These are phyloP conservation scores for Meliscaeva auricollis DNA, from an alignment of 2,888 invertebrate species.

Conservation along the genomic window DNA sequence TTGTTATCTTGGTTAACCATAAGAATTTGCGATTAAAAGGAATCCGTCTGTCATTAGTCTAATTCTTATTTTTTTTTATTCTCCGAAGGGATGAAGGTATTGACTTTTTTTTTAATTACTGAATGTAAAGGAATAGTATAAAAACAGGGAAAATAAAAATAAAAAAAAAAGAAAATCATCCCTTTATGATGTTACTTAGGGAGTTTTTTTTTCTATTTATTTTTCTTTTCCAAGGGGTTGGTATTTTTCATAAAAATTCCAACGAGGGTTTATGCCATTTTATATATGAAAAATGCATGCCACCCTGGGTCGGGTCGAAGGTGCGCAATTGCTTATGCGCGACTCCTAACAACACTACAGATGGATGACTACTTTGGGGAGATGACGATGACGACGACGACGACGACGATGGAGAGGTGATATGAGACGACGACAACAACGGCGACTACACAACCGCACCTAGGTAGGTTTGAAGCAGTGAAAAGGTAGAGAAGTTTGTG, in stretches of 20 bases:
- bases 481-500: slow-evolving; percentile 60
- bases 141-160: slow-evolving; percentile 14
- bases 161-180: slow-evolving; percentile 8
- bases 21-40: slow-evolving; percentile 28
- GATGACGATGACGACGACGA: slow-evolving; percentile 23
- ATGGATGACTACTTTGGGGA: slow-evolving; percentile 15
- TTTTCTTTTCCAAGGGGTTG: slow-evolving; percentile 38
- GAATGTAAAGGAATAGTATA: no score
- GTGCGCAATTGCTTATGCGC: slow-evolving; percentile 81
- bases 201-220: slow-evolving; percentile 17
- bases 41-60: slow-evolving; percentile 47
- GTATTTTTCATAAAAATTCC: slow-evolving; percentile 48
- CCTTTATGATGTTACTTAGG: slow-evolving; percentile 25
- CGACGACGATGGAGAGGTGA: slow-evolving; percentile 21
- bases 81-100: slow-evolving; percentile 25
- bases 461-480: slow-evolving; percentile 11
- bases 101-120: slow-evolving; percentile 28
- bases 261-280: slow-evolving; percentile 38
- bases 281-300: slow-evolving; percentile 67
- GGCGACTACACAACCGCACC: neutral
- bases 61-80: slow-evolving; percentile 22
- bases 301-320: slow-evolving; percentile 68
- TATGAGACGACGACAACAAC: slow-evolving; percentile 18
- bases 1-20: slow-evolving; percentile 28
- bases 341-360: slow-evolving; percentile 75